Percentiles rank a stretch among this genome's conserved stretches.
Conservation (phyloP, 2,888 invertebrate genomes). For the Dorcus parallelipipedus region DNA sequence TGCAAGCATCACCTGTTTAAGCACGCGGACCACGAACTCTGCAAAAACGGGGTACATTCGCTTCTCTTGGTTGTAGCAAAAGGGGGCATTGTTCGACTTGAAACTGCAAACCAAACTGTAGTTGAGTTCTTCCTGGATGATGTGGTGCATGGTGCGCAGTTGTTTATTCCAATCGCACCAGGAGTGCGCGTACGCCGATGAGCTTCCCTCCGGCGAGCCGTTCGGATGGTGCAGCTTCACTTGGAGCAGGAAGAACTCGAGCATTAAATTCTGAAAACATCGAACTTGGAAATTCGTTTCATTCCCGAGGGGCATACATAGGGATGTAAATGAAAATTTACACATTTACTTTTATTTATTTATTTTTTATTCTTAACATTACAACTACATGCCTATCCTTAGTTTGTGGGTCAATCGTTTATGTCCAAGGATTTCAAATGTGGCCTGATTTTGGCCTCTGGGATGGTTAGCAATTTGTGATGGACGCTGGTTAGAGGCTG, state of each 20-base stretch:
- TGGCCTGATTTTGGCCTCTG: too few relatives aligned
- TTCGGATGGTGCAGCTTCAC: constrained; percentile 53
- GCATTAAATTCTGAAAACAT: constrained; percentile 42
- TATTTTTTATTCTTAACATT: too few relatives aligned
- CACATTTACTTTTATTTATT: too few relatives aligned
- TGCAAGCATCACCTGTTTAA: constrained; percentile 40
- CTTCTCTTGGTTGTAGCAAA: constrained; percentile 13
- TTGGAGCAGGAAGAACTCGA: constrained; percentile 53
- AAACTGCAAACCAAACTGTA: constrained; percentile 5
- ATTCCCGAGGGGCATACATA: not conserved
- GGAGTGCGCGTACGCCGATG: constrained; percentile 44
- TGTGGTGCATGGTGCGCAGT: constrained; percentile 43
- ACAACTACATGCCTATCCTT: too few relatives aligned
- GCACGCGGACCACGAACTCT: constrained; percentile 42
- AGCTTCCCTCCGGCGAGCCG: constrained; percentile 40
- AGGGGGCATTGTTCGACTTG: constrained; percentile 16
- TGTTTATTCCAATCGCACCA: constrained; percentile 49
- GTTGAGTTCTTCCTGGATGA: constrained; percentile 40
- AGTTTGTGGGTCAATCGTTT: too few relatives aligned
- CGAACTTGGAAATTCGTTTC: constrained; percentile 3
- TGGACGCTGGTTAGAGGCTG: too few relatives aligned
- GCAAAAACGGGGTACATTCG: constrained; percentile 32
- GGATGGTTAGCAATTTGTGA: too few relatives aligned
- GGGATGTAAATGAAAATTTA: too few relatives aligned
- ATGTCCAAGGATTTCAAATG: too few relatives aligned